A percentile compares a stretch with the other conserved stretches of the same genome.
Conservation (phyloP, 2,888 invertebrate genomes). For the Drosophila subquinaria region DNA sequence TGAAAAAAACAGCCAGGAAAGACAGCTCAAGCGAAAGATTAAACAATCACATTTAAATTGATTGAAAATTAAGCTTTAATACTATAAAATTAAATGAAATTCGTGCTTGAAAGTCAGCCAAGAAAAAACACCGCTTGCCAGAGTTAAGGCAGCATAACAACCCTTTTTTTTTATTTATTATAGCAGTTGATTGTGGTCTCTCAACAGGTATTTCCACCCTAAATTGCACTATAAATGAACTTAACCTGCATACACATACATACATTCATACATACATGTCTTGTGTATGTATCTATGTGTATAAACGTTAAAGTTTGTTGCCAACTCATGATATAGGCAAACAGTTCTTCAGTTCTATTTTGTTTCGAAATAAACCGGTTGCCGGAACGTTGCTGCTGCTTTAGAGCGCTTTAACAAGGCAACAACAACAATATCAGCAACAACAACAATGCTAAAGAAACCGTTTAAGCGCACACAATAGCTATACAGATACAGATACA, state of each 20-base stretch:
- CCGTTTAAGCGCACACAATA: conserved; percentile 67
- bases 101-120: neutral
- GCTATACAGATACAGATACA: conserved; percentile 26
- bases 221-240: conserved; percentile 32
- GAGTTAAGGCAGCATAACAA: conserved; percentile 12
- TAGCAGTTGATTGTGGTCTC: conserved; percentile 12
- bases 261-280: neutral
- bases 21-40: conserved; percentile 1
- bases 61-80: conserved; percentile 13
- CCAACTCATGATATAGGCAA: conserved; percentile 43
- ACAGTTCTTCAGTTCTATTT: conserved; percentile 53
- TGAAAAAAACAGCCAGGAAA: neutral
- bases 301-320: conserved; percentile 39
- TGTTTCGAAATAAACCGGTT: conserved; percentile 76
- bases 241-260: conserved; percentile 21
- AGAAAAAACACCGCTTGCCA: neutral
- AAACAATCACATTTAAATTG: conserved; percentile 2
- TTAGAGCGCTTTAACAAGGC: conserved; percentile 44
- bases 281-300: conserved; percentile 1
- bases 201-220: conserved; percentile 44
- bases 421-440: conserved; percentile 10
- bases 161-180: conserved; percentile 16
- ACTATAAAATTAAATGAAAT: conserved; percentile 7
- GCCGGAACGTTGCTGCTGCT: conserved; percentile 34
- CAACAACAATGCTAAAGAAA: conserved; percentile 43